Percentiles rank a stretch among this genome's conserved stretches.
phyloP scores from a whole-genome alignment of 2,888 invertebrate species.

The Eupelmus urozonus region DNA sequence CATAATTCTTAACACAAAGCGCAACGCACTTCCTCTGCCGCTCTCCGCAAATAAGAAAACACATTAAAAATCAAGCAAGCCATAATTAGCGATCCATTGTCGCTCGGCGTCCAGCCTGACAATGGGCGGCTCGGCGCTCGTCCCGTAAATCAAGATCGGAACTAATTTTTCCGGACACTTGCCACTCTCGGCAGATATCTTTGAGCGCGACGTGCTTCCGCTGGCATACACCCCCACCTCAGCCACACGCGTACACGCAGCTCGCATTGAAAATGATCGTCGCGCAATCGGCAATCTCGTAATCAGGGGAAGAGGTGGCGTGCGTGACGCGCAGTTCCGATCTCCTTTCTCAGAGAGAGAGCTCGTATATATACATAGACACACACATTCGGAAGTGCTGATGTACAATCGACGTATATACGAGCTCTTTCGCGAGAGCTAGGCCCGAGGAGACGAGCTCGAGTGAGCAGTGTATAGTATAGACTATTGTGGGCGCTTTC shows the following conservation, averaged over 20 bases:
- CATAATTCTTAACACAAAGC: neutral
- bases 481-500: slow-evolving; percentile 67
- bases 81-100: slow-evolving; percentile 8
- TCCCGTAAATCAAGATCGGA: slow-evolving; percentile 55
- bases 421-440: slow-evolving; percentile 10
- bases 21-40: neutral
- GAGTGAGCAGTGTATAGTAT: slow-evolving; percentile 72
- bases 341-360: slow-evolving; percentile 36
- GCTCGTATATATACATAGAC: neutral
- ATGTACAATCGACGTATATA: slow-evolving; percentile 62
- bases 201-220: slow-evolving; percentile 46
- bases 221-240: too few species aligned
- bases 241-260: too few species aligned
- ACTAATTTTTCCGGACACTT: slow-evolving; percentile 54
- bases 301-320: slow-evolving; percentile 59
- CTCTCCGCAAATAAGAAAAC: neutral
- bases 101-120: neutral
- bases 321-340: slow-evolving; percentile 67
- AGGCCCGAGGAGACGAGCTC: slow-evolving; percentile 76
- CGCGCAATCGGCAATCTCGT: too few species aligned
- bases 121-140: too few species aligned
- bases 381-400: slow-evolving; percentile 30
- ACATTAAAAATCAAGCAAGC: neutral
- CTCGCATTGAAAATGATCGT: too few species aligned
- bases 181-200: slow-evolving; percentile 53